A percentile compares a stretch with the other conserved stretches of the same genome.
Conservation (phyloP, 2,888 invertebrate species). For the Campoplex capitator region DNA sequence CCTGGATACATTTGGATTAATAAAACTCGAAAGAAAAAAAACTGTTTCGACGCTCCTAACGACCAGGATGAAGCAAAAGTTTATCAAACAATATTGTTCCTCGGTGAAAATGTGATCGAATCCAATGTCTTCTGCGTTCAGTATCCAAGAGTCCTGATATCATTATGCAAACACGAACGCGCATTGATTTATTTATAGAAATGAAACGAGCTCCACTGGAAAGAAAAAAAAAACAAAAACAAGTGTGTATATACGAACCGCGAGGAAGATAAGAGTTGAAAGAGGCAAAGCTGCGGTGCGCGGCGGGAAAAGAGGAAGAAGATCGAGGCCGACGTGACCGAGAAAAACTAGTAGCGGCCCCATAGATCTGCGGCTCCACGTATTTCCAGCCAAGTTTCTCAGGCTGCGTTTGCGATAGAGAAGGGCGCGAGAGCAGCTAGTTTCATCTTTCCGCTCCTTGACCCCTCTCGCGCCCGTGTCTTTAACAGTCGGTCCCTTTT, state of each 20-base stretch:
- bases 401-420: conserved; percentile 28
- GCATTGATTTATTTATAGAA: neutral
- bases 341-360: conserved; percentile 82
- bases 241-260: neutral
- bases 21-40: neutral
- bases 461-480: conserved; percentile 37
- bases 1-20: neutral
- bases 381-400: conserved; percentile 10
- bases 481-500: conserved; percentile 52
- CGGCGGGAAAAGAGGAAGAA: conserved; percentile 16
- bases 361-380: conserved; percentile 76
- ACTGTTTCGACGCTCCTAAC: neutral
- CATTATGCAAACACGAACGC: neutral
- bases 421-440: conserved; percentile 34
- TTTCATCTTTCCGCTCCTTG: conserved; percentile 48
- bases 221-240: neutral
- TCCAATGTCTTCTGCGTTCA: neutral
- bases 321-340: conserved; percentile 56
- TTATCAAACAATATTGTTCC: neutral
- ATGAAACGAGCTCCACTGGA: conserved; percentile 48
- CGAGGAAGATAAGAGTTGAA: neutral
- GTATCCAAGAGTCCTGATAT: too few relatives aligned
- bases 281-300: neutral
- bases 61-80: neutral
- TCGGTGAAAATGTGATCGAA: neutral